Evolutionary conservation across 2,797 vertebrate species (phyloP), one percentile per base, ranked within the genome.

Genomic region (Melanotaenia pygmaea): DNA sequence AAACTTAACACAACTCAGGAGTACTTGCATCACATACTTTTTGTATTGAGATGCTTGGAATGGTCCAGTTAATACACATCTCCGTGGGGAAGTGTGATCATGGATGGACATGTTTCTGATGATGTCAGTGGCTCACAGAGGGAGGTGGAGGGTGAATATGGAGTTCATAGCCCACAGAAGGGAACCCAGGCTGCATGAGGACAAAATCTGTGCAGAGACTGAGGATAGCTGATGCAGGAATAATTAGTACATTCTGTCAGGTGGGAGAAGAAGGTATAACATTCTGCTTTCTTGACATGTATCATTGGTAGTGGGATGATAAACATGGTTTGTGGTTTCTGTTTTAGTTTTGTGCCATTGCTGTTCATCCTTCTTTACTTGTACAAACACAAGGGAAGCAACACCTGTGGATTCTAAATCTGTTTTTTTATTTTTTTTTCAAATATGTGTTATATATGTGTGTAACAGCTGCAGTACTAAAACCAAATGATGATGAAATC

Each of bases 81-180:
- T 85, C 86, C 80, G 83, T 59, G 40, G 87, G 88, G 85, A 83
- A 63, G 72, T 70, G 71, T 65, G 72, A 71, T 86, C 83, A 77
- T 82, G 77, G 79, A 62, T 72, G 64, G 71, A 79, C 85, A 85
- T 53, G 40, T 79, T 83, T 77, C 35, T 78, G 76, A 47, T 89
- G 85, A 88, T 91, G 87, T 90, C 90, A 91, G 70, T 40, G 45
- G 73, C 63, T 82, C 68, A 38, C 11, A 71, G 64, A 80, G 51
- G 78, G 77, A 84, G 47, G 77, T 70, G 67, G 64, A 53, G 50
- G 70, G 43, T 64, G 70, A 65, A 72, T 71, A 64, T 72, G 70
- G 79, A 84, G 81, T 86, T 86, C 65, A 78, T 20, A 70, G 50
- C 81, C 67, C 11, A 53, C 56, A 63, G 57, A 83, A 47, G 3